phyloP scores from a whole-genome alignment of 2,888 invertebrate genomes.

The Polyommatus icarus region DNA sequence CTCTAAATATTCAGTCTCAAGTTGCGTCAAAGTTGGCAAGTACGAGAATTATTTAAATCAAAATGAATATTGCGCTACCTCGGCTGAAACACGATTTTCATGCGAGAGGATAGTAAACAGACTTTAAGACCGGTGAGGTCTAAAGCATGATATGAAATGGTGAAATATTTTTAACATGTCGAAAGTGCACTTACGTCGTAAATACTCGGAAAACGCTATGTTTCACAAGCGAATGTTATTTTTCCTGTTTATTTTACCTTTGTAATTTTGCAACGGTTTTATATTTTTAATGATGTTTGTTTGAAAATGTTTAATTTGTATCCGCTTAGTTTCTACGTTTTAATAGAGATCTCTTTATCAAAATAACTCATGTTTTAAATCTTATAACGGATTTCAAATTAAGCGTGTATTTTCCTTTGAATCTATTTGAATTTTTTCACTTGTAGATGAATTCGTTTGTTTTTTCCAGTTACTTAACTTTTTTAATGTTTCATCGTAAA shows the following conservation, averaged over 20 bases:
- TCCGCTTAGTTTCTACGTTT: neutral
- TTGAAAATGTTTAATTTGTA: conserved; percentile 3
- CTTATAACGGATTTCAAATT: neutral
- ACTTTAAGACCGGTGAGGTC: conserved; percentile 41
- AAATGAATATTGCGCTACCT: conserved; percentile 42
- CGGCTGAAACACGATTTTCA: conserved; percentile 45
- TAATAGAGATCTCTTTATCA: neutral
- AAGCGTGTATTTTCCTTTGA: neutral
- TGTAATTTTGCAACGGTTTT: conserved; percentile 23
- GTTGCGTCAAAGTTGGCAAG: conserved; percentile 13
- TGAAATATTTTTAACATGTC: conserved; percentile 36
- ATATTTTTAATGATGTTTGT: conserved; percentile 23
- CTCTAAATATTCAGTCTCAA: neutral
- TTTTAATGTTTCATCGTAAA: neutral
- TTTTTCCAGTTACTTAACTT: neutral
- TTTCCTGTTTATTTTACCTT: conserved; percentile 30
- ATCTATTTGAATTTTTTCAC: neutral
- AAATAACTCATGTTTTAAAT: neutral
- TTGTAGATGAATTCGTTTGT: neutral
- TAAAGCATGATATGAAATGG: conserved; percentile 40
- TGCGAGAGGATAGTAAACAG: conserved; percentile 44
- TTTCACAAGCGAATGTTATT: conserved; percentile 30
- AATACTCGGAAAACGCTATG: conserved; percentile 32
- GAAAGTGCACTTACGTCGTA: conserved; percentile 33
- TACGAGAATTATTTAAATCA: conserved; percentile 41